Base-by-base conservation (phyloP, 2,888 invertebrate genomes). In the Sisyra terminalis region DNA sequence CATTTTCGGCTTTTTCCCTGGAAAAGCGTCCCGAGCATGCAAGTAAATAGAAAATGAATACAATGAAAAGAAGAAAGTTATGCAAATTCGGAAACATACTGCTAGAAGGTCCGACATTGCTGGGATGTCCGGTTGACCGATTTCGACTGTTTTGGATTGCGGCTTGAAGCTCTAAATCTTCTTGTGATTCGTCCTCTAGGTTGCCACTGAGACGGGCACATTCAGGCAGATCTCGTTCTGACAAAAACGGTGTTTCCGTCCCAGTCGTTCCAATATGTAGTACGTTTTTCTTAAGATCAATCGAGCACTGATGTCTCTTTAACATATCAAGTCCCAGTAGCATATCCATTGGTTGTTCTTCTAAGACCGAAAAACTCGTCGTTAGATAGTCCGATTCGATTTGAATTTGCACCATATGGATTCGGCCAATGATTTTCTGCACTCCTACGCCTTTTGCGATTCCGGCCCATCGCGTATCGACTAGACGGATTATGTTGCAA, bases 321-420 rank as follows among this genome's bases (percentile, higher is more conserved):
- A 98, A 70, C 93, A 97, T 96, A 57, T 98, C 97, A 43, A 98
- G 69, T 0, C 98, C 98, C 10, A 98, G 69, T 44, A 98, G 66
- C 90, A 98, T 93, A 56, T 98, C 97, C 92, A 97, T 94, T 1
- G 92, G 87, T 60, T 97, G 96, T 53, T 96, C 86, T 57, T 93
- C 89, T 38, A 98, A 70, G 31, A 98, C 92, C 24, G 93, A 92
- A 64, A 98, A 97, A 32, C 94, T 94, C 3, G 94, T 92, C 2
- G 92, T 89, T 34, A 98, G 71, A 61, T 87, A 93, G 57, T 88
- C 89, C 50, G 78, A 81, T 53, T 86, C 93, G 49, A 98, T 96
- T 63, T 96, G 86, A 62, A 98, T 87, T 64, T 96, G 92, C 7
- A 86, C 89, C 83, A 92, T 86, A 61, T 98, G 98, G 52, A 98